These are phyloP conservation scores for Synodontis membranacea DNA, from an alignment of 2,113 vertebrate genomes.

Conservation along the genomic window DNA sequence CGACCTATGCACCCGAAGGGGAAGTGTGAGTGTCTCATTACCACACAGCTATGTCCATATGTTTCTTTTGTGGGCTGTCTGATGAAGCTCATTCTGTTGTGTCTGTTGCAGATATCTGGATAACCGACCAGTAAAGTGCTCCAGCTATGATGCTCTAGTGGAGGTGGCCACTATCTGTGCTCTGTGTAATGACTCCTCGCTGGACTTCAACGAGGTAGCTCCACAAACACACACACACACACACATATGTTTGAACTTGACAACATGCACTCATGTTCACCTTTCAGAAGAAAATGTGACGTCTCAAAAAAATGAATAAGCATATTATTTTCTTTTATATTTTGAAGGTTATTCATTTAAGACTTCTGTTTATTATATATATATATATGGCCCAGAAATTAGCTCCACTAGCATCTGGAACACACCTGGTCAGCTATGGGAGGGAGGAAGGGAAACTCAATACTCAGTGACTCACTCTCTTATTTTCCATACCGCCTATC, in stretches of 20 bases:
- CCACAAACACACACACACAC: background rate
- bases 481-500: too few species aligned
- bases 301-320: too few species aligned
- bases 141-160: constrained; percentile 87
- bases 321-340: too few species aligned
- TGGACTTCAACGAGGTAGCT: constrained; percentile 96
- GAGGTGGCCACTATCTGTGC: constrained; percentile 97
- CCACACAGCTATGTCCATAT: background rate
- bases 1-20: constrained; percentile 93
- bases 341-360: background rate
- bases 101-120: constrained; percentile 80
- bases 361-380: background rate
- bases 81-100: background rate
- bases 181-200: constrained; percentile 95
- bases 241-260: background rate
- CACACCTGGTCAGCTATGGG: background rate
- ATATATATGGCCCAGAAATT: background rate
- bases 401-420: background rate
- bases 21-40: constrained; percentile 86
- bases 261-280: background rate
- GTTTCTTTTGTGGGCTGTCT: background rate
- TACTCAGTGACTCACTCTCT: background rate
- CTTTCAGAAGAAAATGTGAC: background rate
- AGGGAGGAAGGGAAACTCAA: background rate
- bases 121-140: constrained; percentile 81